These are phyloP conservation scores for Melanaphis sacchari DNA, from an alignment of 1,140 invertebrate species.

Conservation along the genomic window DNA sequence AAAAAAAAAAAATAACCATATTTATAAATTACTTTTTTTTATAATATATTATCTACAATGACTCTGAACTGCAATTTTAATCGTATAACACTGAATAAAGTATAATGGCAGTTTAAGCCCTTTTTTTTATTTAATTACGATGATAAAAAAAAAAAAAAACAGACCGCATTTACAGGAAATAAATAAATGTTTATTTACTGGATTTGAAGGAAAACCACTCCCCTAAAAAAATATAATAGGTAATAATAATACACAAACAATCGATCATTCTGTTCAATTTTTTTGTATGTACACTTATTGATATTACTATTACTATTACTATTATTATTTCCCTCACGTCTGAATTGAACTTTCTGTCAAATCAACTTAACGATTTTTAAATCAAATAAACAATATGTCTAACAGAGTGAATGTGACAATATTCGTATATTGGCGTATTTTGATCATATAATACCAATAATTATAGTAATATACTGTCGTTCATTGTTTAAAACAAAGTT, in stretches of 20 bases:
- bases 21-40: too few relatives aligned
- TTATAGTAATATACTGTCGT: neutral
- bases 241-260: neutral
- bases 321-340: neutral
- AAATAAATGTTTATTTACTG: neutral
- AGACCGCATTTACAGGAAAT: too few relatives aligned
- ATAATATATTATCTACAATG: neutral
- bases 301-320: too few relatives aligned
- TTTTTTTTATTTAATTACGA: neutral
- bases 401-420: constrained; percentile 8
- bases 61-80: neutral
- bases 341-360: constrained; percentile 18
- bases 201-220: neutral
- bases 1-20: too few relatives aligned
- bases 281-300: neutral
- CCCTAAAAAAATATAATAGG: neutral
- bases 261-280: neutral
- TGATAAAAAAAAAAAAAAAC: neutral
- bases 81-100: neutral
- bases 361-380: constrained; percentile 32
- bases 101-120: neutral
- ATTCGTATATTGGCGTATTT: neutral
- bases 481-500: neutral
- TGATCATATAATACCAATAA: neutral
- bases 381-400: neutral